Evolutionary conservation across 35 echinoderm and acorn worm species (phyloP), one percentile per base, ranked within the genome.

Genomic region (Eucidaris tribuloides): DNA sequence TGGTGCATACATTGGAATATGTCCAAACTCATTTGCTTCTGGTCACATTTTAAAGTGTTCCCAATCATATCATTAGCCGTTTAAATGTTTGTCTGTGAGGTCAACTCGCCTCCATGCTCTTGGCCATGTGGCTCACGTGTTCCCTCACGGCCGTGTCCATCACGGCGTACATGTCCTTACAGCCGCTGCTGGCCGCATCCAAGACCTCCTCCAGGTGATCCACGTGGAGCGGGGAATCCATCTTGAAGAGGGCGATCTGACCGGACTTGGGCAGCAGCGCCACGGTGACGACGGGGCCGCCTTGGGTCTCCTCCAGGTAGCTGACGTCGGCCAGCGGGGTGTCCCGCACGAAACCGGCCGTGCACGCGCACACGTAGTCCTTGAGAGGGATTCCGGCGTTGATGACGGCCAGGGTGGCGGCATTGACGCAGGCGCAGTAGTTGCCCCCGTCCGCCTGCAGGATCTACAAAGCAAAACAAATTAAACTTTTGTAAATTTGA

Each of bases 321-420:
- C 96, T 99, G 60, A 99, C 89, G 63, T 99, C 96, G 32, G 85
- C 29, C 17, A 99, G 82, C 1, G 96, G 90, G 13, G 90, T 99
- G 72, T 99, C 87, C 15, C 74, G 86, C 20, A 99, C 83, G 46
- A 93, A 90, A 32, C 95, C 87, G 4, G 95, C 84, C 7, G 95
- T 85, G 54, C 90, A 93, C 23, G 95, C 90, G 38, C 95, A 93
- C 1, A 93, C 82, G 38, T 89, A 93, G 59, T 93, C 95, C 60
- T 89, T 92, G 90, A 98, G 92, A n/a, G 95, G 90, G 39, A 93
- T 93, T 25, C 90, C 95, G n/a, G 90, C 95, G 74, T 98, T 87
- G n/a, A 98, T 93, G 57, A 98, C 78, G 35, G 95, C 95, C 23
- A 93, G 48, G 1, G 96, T 93, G 24, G 96, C 90, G 22, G 96